Base-by-base conservation (phyloP, 2,797 vertebrate genomes). In the Neostethus bicornis region DNA sequence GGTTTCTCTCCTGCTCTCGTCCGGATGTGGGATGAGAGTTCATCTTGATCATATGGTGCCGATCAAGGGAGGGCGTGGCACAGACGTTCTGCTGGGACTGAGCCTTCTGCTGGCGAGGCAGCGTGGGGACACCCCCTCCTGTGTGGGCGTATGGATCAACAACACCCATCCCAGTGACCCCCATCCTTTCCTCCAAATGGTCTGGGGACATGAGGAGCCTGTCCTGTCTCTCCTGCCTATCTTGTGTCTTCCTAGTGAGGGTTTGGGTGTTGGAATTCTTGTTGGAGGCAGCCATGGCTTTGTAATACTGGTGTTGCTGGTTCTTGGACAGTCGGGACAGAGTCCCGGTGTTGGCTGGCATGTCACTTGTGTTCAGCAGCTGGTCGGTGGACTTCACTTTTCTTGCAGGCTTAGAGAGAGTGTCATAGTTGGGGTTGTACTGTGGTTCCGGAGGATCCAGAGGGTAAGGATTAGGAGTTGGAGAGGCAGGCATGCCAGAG, bases 351-450 rank as follows among this genome's bases (percentile, higher is more conserved):
- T 86, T 92, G 35, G 91, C 91, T 1, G 89, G 87, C 43, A 91
- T 85, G 0, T 93, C 92, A 0, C 60, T 88, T 59, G 92, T 91
- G 68, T 92, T 91, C 45, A 93, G 89, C 38, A 93, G 84, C 76
- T 95, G 95, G 77, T 97, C 95, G 19, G 90, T 91, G 17, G 95
- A 94, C 91, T 95, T 96, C 7, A 96, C 95, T 11, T 95, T 91
- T 19, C 95, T 91, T 0, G 94, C 88, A n/a, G 92, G 86, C 64
- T 94, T 94, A 66, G 92, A 92, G 28, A 81, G 90, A 19, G 93
- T 93, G 43, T 95, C 93, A 0, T 92, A 93, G 61, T 93, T 87
- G 56, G 87, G 82, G 66, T 92, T 92, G 81, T 87, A 89, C 58
- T 90, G 90, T 1, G 90, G 79, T 80, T 93, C 91, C 0, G 87